Conservation (phyloP, 2,113 vertebrate species). For the Stegastes partitus region DNA sequence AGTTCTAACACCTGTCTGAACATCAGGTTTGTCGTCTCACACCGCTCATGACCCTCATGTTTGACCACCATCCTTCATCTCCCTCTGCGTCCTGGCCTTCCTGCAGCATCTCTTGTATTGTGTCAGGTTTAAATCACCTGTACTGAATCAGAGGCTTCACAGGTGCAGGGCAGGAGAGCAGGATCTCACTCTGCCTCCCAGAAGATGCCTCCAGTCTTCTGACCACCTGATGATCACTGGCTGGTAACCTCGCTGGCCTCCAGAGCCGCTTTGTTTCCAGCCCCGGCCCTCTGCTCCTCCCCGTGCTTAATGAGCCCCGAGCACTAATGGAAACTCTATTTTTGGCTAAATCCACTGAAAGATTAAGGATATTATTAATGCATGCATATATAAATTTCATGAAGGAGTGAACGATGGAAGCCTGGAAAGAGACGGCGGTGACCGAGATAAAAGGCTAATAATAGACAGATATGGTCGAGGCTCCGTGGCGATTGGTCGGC, state of each 20-base stretch:
- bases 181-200: neutral
- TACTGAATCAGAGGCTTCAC: constrained; percentile 15
- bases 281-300: neutral
- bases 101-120: neutral
- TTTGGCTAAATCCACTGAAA: constrained; percentile 45
- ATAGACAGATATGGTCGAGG: constrained; percentile 45
- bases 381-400: constrained; percentile 69
- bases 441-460: constrained; percentile 68
- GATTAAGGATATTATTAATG: constrained; percentile 63
- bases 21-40: too few relatives aligned
- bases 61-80: too few relatives aligned
- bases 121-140: constrained; percentile 13
- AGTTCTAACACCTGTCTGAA: too few relatives aligned
- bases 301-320: constrained; percentile 9
- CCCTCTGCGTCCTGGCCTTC: too few relatives aligned
- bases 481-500: constrained; percentile 27
- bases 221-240: constrained; percentile 3
- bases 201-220: neutral
- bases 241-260: constrained; percentile 4
- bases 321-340: constrained; percentile 62
- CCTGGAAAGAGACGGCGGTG: constrained; percentile 51
- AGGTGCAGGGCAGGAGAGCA: neutral
- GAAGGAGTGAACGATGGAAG: constrained; percentile 57
- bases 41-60: too few relatives aligned
- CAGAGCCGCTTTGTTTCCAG: constrained; percentile 32